Percentiles rank a stretch among this genome's conserved stretches.
Conservation (phyloP, 2,113 vertebrate genomes). For the Dermatemys mawii region DNA sequence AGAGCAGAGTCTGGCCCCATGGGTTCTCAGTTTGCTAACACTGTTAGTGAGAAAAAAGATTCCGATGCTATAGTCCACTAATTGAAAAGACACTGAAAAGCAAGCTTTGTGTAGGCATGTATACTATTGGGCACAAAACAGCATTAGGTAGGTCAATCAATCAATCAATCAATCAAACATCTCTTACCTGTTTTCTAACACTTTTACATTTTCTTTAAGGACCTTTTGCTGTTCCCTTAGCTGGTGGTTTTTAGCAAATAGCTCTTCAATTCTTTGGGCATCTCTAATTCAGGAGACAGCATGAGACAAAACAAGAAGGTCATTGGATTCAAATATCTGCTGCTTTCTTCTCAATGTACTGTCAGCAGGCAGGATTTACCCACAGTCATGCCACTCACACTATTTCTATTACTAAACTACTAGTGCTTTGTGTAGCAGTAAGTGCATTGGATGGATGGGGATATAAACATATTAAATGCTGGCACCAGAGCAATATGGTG, state of each 20-base stretch:
- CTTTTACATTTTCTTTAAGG: constrained; percentile 93
- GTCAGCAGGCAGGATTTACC: not conserved
- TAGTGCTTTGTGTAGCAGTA: not conserved
- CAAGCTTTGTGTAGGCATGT: rapidly evolving
- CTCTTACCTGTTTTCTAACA: constrained; percentile 92
- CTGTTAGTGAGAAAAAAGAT: rapidly evolving
- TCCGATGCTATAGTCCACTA: rapidly evolving
- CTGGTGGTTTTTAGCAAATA: constrained; percentile 94
- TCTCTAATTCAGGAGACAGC: constrained; percentile 77
- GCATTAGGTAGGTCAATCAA: no score
- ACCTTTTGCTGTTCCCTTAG: constrained; percentile 91
- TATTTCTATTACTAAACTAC: not conserved
- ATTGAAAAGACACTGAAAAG: not conserved
- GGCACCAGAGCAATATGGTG: not conserved
- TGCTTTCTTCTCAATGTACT: rapidly evolving
- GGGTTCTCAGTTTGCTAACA: not conserved
- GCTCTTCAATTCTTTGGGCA: constrained; percentile 90
- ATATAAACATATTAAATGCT: not conserved
- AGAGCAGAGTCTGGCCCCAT: not conserved
- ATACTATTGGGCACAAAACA: rapidly evolving
- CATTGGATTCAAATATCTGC: not conserved
- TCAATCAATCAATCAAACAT: no score
- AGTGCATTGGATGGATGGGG: not conserved
- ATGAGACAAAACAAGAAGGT: not conserved
- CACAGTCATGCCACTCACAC: rapidly evolving